Percentiles rank a stretch among this genome's conserved stretches.
Evolutionary conservation across 2,888 invertebrate genomes (phyloP).

Genomic region (Diplazon laetatorius): DNA sequence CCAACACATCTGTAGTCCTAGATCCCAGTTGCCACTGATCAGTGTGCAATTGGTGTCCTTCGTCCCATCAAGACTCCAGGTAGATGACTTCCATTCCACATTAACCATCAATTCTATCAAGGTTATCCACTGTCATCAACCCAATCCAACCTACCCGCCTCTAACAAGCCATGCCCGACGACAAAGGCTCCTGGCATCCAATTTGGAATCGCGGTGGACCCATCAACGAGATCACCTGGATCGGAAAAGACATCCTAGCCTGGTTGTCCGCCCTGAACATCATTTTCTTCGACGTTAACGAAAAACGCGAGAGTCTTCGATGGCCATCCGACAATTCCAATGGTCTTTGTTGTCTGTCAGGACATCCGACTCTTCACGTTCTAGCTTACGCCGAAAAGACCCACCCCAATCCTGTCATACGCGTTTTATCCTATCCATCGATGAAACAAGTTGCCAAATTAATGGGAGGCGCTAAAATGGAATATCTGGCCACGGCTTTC

Average conservation of each 20-base stretch:
- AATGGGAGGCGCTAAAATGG: conserved; percentile 60
- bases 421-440: conserved; percentile 86
- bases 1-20: too few relatives aligned
- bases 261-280: conserved; percentile 77
- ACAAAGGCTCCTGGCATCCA: conserved; percentile 69
- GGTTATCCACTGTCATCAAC: too few relatives aligned
- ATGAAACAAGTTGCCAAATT: conserved; percentile 81
- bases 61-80: too few relatives aligned
- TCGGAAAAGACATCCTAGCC: conserved; percentile 75
- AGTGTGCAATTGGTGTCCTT: too few relatives aligned
- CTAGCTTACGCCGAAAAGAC: conserved; percentile 87
- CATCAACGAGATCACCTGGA: conserved; percentile 74
- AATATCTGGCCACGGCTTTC: conserved; percentile 75
- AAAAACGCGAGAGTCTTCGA: conserved; percentile 62
- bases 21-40: too few relatives aligned
- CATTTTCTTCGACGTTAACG: conserved; percentile 72
- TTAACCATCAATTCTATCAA: too few relatives aligned
- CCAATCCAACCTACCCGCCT: too few relatives aligned
- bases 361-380: conserved; percentile 69
- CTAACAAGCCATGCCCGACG: conserved; percentile 37
- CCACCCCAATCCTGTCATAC: conserved; percentile 84
- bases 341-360: conserved; percentile 75
- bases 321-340: conserved; percentile 71
- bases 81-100: too few relatives aligned
- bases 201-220: conserved; percentile 76